phyloP scores from a whole-genome alignment of 2,797 vertebrate genomes.

The Catharus ustulatus region DNA sequence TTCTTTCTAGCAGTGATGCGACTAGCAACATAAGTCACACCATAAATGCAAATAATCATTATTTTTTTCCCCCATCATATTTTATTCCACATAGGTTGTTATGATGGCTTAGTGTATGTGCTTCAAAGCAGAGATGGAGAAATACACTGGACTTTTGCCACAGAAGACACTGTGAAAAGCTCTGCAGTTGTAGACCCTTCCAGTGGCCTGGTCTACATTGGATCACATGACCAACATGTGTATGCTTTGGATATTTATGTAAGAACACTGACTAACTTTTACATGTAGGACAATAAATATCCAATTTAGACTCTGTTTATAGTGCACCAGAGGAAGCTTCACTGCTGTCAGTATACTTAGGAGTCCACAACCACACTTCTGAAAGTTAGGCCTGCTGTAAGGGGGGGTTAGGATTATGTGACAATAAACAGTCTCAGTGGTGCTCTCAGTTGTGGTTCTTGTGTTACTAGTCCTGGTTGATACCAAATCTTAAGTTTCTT shows the following conservation, averaged over 20 bases:
- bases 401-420: neutral
- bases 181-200: slow-evolving; percentile 82
- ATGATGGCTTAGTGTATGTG: slow-evolving; percentile 88
- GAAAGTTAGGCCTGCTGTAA: neutral
- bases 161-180: slow-evolving; percentile 89
- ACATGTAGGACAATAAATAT: neutral
- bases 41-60: neutral
- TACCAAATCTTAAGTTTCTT: neutral
- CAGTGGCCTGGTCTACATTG: slow-evolving; percentile 85
- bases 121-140: slow-evolving; percentile 81
- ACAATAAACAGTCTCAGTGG: neutral
- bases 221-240: slow-evolving; percentile 90
- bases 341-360: neutral
- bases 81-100: slow-evolving; percentile 83
- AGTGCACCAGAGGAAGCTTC: neutral
- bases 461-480: neutral
- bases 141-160: slow-evolving; percentile 85
- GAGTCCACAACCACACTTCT: neutral
- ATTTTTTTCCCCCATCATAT: neutral
- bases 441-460: neutral
- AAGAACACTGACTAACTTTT: slow-evolving; percentile 41
- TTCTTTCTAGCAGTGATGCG: neutral
- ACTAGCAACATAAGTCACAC: neutral
- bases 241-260: slow-evolving; percentile 92
- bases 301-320: neutral